phyloP scores from a whole-genome alignment of 2,797 vertebrate genomes.

The Notolepis coatsorum region DNA sequence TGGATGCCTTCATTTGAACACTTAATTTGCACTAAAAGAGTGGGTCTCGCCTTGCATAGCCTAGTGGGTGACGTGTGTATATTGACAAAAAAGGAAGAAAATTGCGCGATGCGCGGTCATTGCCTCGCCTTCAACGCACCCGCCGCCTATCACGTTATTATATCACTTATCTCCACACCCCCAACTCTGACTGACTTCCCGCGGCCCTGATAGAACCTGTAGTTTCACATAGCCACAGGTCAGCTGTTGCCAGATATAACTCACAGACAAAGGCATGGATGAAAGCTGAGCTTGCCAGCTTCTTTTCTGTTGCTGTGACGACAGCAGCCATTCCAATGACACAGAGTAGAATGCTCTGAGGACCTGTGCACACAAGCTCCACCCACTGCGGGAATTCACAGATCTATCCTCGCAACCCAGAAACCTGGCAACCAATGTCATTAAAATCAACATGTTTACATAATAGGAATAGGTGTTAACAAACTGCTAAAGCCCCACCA shows the following conservation, averaged over 20 bases:
- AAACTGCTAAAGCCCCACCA: neutral
- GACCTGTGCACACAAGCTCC: constrained; percentile 55
- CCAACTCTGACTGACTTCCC: no score
- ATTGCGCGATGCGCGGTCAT: no score
- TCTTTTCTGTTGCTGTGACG: constrained; percentile 68
- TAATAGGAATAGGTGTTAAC: neutral
- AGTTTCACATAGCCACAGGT: constrained; percentile 48
- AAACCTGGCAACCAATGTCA: constrained; percentile 29
- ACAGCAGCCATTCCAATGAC: constrained; percentile 49
- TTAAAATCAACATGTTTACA: constrained; percentile 21
- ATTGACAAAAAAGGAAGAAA: no score
- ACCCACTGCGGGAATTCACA: constrained; percentile 53
- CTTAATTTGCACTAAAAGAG: no score
- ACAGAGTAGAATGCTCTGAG: constrained; percentile 42
- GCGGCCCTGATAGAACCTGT: no score
- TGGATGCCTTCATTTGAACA: no score
- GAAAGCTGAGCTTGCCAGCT: constrained; percentile 71
- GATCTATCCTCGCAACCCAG: constrained; percentile 41
- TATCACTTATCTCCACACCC: no score
- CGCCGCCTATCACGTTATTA: no score
- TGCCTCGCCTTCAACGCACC: no score
- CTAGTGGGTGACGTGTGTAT: no score
- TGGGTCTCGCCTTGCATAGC: no score
- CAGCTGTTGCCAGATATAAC: constrained; percentile 58
- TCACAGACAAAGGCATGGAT: constrained; percentile 61